Percentiles rank a stretch among this genome's conserved stretches.
These are phyloP conservation scores for Empidonax alnorum DNA, from an alignment of 2,113 vertebrate genomes.

Conservation along the genomic window DNA sequence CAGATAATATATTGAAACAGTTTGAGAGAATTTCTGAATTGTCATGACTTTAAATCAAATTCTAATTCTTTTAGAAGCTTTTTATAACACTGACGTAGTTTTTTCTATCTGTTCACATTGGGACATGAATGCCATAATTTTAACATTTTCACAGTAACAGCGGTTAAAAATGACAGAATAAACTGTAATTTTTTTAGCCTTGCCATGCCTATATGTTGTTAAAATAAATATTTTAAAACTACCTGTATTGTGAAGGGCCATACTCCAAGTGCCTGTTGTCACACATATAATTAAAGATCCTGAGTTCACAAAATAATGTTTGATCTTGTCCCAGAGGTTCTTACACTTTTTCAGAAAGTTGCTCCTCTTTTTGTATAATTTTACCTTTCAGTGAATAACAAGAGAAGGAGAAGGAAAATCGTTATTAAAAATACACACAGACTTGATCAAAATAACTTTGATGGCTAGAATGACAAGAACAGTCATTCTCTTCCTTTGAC, in stretches of 20 bases:
- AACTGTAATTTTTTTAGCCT: background rate
- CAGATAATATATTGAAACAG: background rate
- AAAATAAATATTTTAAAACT: background rate
- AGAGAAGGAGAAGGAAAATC: slow-evolving; percentile 41
- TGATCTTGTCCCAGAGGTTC: slow-evolving; percentile 15
- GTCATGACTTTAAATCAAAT: background rate
- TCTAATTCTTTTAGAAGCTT: background rate
- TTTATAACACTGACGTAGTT: background rate
- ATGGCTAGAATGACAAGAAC: slow-evolving; percentile 39
- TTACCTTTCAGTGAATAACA: slow-evolving; percentile 52
- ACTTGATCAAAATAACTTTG: slow-evolving; percentile 67
- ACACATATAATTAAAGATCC: background rate
- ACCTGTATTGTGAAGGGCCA: background rate
- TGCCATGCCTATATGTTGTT: background rate
- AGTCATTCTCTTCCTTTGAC: slow-evolving; percentile 37
- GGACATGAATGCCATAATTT: background rate
- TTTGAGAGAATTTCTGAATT: background rate
- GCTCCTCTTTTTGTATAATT: slow-evolving; percentile 44
- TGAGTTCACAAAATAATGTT: background rate
- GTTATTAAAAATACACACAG: slow-evolving; percentile 51
- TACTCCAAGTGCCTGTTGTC: background rate
- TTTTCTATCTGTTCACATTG: background rate
- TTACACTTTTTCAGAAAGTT: slow-evolving; percentile 41
- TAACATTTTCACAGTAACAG: background rate
- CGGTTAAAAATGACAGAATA: background rate